Percentiles rank a stretch among this genome's conserved stretches.
Conservation (phyloP, 2,797 vertebrate species). For the Scleropages formosus region DNA sequence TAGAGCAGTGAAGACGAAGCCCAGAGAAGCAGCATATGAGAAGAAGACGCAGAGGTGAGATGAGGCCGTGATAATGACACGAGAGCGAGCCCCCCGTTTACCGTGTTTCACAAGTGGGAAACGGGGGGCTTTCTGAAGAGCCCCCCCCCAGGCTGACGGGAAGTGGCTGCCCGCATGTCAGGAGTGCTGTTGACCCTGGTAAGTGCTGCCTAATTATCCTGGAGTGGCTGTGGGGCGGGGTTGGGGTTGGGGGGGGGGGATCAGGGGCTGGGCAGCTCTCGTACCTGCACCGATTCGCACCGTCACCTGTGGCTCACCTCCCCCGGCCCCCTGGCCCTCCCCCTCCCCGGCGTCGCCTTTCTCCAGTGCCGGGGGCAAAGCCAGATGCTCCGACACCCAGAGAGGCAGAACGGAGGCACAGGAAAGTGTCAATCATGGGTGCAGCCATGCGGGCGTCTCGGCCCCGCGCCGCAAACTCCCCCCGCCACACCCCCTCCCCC, state of each 20-base stretch:
- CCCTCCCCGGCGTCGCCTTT: conserved; percentile 37
- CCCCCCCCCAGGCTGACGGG: conserved; percentile 17
- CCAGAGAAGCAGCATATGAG: not conserved
- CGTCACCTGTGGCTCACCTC: conserved; percentile 67
- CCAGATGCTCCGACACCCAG: conserved; percentile 58
- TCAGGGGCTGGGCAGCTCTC: conserved; percentile 43
- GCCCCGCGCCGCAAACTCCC: conserved; percentile 40
- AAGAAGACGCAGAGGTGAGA: not conserved
- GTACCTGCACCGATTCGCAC: conserved; percentile 63
- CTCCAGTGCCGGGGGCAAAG: conserved; percentile 52
- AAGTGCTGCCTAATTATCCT: conserved; percentile 76
- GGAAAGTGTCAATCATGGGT: conserved; percentile 74
- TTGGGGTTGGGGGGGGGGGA: conserved; percentile 32
- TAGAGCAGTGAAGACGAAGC: not conserved
- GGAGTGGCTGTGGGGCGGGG: conserved; percentile 40
- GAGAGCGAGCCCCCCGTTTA: conserved; percentile 12
- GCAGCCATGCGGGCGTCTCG: conserved; percentile 55
- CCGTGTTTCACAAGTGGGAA: conserved; percentile 30
- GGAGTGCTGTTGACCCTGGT: conserved; percentile 60
- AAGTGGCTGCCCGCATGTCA: conserved; percentile 59
- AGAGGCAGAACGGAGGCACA: conserved; percentile 68
- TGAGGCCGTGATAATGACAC: too few species aligned
- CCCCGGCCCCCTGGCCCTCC: conserved; percentile 34
- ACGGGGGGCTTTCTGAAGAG: conserved; percentile 26
- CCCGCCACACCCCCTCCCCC: too few species aligned